Evolutionary conservation across 1,140 invertebrate genomes (phyloP), one percentile per base, ranked within the genome.

Genomic region (Lucilia sericata): DNA sequence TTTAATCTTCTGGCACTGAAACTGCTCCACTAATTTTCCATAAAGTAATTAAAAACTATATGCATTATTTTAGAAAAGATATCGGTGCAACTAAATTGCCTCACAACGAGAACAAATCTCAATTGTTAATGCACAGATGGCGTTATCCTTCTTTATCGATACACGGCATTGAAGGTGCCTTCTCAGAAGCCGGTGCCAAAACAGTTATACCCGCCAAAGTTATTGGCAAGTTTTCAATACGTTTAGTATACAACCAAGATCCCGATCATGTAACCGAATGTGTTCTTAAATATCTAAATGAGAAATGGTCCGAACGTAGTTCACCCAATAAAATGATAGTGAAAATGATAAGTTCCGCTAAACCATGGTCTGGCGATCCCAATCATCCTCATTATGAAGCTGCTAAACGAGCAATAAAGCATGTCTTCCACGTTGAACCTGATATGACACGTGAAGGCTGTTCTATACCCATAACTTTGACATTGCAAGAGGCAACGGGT

Each of bases 371-470:
- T 80, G 96, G 97, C 89, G 96, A 99, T 92, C 96, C 97, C 30
- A 94, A 96, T 88, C 96, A 99, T 92, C 95, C 96, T 0, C 96
- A 99, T 92, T 99, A 98, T 91, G 91, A 95, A 83, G 98, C 98
- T 78, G 98, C 96, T 1, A 93, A 94, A 70, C 94, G 93, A 82
- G 98, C 98, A 14, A 97, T 96, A 0, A 95, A 97, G 89, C 94
- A 94, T 92, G 98, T 99, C 13, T 99, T 96, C 91, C 95, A 96
- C 83, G 95, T 97, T 0, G 96, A 98, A 51, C 98, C 98, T 13
- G 98, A 99, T 92, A 93, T 98, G 90, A 99, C 96, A 0, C 94
- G 98, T n/a, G 98, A 99, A 92, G 98, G 98, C 60, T 98, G 98
- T 7, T 98, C 97, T 13, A 99, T 99, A 91, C 98, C 98, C 9